Evolutionary conservation across 2,113 vertebrate genomes (phyloP).

Genomic region (Vireo altiloquus): DNA sequence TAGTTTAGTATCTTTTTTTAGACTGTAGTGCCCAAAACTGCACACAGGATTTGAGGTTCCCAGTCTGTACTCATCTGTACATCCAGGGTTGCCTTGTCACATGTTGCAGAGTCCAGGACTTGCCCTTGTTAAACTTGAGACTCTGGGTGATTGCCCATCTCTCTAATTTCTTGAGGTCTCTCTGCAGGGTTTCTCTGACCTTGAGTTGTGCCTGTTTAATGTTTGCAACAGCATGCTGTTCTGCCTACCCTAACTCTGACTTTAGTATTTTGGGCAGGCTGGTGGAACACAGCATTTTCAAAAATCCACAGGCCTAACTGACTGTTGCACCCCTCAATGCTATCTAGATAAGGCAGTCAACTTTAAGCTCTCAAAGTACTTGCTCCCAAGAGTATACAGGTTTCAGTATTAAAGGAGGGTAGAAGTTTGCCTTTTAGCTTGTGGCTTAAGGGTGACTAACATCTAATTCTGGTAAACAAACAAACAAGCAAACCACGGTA

Average conservation of each 20-base stretch:
- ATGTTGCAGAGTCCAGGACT: not conserved
- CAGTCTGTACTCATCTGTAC: not conserved
- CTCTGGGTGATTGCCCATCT: not conserved
- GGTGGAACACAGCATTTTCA: not conserved
- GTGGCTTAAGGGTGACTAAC: not conserved
- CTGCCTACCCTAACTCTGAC: not conserved
- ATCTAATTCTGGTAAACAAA: not conserved
- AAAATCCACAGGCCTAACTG: not conserved
- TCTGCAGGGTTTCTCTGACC: not conserved
- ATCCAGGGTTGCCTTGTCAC: rapidly evolving
- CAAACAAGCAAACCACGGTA: not conserved
- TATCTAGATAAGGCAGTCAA: not conserved
- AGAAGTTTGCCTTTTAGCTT: not conserved
- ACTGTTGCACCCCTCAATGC: rapidly evolving
- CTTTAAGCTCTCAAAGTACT: not conserved
- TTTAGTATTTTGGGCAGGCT: not conserved
- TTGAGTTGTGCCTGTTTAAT: not conserved
- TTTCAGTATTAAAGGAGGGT: not conserved
- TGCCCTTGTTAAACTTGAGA: not conserved
- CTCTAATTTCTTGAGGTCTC: not conserved
- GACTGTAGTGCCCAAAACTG: not conserved
- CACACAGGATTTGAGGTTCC: rapidly evolving
- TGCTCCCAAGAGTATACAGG: not conserved
- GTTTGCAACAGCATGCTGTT: not conserved
- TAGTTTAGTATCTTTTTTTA: not conserved